Conservation (phyloP, 2,797 vertebrate species). For the Acrossocheilus fasciatus region DNA sequence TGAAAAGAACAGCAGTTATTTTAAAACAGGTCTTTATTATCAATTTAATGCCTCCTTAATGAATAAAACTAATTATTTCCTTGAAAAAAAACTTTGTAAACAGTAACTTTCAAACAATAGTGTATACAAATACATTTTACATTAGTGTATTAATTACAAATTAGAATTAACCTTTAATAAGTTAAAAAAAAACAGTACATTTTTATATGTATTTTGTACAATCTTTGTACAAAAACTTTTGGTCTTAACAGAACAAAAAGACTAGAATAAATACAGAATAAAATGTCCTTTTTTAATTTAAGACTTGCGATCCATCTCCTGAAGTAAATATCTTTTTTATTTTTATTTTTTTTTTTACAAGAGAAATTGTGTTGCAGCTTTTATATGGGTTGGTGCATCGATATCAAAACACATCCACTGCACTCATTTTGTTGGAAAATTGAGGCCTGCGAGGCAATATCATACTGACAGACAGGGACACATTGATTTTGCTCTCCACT, state of each 20-base stretch:
- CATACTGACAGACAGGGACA: constrained; percentile 33
- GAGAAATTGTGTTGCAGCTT: constrained; percentile 10
- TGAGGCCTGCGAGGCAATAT: constrained; percentile 34
- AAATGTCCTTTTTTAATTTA: neutral
- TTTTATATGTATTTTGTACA: neutral
- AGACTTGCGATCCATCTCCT: neutral
- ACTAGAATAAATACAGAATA: neutral
- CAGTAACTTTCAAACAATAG: neutral
- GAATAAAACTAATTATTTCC: neutral
- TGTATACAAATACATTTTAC: neutral
- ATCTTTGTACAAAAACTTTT: neutral
- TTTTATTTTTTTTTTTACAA: neutral
- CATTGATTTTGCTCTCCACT: constrained; percentile 35
- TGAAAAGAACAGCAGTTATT: neutral
- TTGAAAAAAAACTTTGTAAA: neutral
- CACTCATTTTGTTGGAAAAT: constrained; percentile 36
- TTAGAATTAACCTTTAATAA: neutral
- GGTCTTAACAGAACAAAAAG: neutral
- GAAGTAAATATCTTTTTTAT: neutral
- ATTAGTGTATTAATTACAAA: neutral
- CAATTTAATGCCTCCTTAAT: neutral
- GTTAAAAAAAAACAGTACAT: neutral
- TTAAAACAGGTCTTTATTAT: neutral
- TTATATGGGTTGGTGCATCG: constrained; percentile 1
- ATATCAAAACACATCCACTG: constrained; percentile 24